Percentiles rank a stretch among this genome's conserved stretches.
Conservation (phyloP, 1,140 invertebrate species). For the Popillia japonica region DNA sequence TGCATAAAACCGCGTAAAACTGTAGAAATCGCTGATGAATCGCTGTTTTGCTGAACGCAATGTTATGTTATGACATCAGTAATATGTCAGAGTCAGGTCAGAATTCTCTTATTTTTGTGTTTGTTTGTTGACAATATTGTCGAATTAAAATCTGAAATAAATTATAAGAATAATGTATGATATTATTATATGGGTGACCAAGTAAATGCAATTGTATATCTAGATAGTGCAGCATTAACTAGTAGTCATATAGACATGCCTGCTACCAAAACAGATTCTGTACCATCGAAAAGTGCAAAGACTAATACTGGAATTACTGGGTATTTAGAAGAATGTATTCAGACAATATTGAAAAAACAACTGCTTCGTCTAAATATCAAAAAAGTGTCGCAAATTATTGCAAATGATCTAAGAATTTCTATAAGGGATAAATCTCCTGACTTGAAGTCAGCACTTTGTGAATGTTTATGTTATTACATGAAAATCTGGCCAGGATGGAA, state of each 20-base stretch:
- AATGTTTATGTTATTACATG: slow-evolving; percentile 38
- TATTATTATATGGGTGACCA: not conserved
- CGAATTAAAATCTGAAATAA: no score
- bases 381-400: slow-evolving; percentile 11
- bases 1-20: no score
- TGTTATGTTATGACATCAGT: no score
- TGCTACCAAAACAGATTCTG: not conserved
- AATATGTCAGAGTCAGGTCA: no score
- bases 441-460: not conserved
- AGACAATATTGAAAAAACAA: not conserved
- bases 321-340: not conserved
- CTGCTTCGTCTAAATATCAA: slow-evolving; percentile 2
- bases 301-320: not conserved
- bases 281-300: not conserved
- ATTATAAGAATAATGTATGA: no score
- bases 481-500: slow-evolving; percentile 36
- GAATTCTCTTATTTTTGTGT: no score
- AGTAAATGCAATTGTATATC: not conserved
- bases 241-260: not conserved
- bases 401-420: not conserved
- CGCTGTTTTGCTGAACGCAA: no score
- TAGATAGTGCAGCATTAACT: not conserved
- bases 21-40: no score
- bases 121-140: no score
- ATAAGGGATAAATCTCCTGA: not conserved